Conservation (phyloP, 2,888 invertebrate genomes). For the Chaetoderma sp. region DNA sequence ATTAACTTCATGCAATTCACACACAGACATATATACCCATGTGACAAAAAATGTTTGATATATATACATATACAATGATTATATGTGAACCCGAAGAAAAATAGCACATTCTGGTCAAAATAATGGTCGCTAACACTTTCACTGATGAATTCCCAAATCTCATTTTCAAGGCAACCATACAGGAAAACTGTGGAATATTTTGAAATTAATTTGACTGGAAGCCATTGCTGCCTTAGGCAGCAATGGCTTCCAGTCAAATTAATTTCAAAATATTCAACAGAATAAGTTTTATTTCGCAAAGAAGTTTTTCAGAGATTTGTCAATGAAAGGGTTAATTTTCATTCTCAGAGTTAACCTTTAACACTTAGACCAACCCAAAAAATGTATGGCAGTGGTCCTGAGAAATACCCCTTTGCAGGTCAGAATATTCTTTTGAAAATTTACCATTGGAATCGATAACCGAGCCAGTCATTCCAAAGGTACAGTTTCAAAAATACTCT, state of each 20-base stretch:
- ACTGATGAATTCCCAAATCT: no score
- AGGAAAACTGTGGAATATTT: no score
- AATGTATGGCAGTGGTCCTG: not conserved
- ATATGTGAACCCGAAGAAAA: not conserved
- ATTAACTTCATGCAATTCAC: not conserved
- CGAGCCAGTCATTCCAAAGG: no score
- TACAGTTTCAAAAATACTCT: no score
- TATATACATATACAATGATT: not conserved
- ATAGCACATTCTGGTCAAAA: not conserved
- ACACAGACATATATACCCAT: not conserved
- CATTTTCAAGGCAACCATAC: no score
- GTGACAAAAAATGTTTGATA: not conserved
- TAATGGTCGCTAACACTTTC: not conserved
- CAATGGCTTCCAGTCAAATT: no score
- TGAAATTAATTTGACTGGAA: no score
- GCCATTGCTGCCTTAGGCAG: no score
- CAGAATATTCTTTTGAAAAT: not conserved
- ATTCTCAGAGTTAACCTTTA: not conserved
- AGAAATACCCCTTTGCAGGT: not conserved
- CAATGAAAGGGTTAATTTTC: no score
- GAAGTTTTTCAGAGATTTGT: no score
- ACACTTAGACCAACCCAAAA: not conserved
- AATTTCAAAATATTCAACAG: no score
- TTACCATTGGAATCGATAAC: not conserved
- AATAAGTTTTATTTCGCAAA: no score